A percentile compares a stretch with the other conserved stretches of the same genome.
Evolutionary conservation across 2,888 invertebrate species (phyloP).

Genomic region (Timema cristinae): DNA sequence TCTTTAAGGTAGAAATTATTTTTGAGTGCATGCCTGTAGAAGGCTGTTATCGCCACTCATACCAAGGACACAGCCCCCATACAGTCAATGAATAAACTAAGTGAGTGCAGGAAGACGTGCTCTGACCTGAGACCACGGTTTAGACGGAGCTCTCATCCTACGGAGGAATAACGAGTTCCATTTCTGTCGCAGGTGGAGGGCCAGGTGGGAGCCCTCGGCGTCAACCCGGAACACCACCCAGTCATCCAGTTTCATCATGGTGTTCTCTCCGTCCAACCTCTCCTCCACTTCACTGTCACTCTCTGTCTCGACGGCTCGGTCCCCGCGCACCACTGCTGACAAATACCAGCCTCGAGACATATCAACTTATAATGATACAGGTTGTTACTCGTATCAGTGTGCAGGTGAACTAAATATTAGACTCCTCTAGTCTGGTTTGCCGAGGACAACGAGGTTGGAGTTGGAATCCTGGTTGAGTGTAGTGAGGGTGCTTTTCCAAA

Average conservation of each 20-base stretch:
- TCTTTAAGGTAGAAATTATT: background rate
- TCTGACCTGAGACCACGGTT: conserved; percentile 45
- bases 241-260: conserved; percentile 62
- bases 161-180: conserved; percentile 65
- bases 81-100: too few species aligned
- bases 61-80: too few species aligned
- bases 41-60: too few species aligned
- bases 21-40: background rate
- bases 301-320: conserved; percentile 31
- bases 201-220: conserved; percentile 60
- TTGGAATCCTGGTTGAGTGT: too few species aligned
- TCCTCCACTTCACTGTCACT: conserved; percentile 55
- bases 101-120: background rate
- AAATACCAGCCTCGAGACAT: background rate
- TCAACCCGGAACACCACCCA: conserved; percentile 71
- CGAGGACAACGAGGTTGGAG: too few species aligned
- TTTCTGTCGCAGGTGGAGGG: conserved; percentile 66
- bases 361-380: too few species aligned
- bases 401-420: too few species aligned
- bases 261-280: conserved; percentile 46
- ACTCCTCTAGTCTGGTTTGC: too few species aligned
- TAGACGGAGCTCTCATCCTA: conserved; percentile 40
- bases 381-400: too few species aligned
- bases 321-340: conserved; percentile 24
- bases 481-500: too few species aligned